Base-by-base conservation (phyloP, 2,888 invertebrate species). In the Xestia rhomboidea region DNA sequence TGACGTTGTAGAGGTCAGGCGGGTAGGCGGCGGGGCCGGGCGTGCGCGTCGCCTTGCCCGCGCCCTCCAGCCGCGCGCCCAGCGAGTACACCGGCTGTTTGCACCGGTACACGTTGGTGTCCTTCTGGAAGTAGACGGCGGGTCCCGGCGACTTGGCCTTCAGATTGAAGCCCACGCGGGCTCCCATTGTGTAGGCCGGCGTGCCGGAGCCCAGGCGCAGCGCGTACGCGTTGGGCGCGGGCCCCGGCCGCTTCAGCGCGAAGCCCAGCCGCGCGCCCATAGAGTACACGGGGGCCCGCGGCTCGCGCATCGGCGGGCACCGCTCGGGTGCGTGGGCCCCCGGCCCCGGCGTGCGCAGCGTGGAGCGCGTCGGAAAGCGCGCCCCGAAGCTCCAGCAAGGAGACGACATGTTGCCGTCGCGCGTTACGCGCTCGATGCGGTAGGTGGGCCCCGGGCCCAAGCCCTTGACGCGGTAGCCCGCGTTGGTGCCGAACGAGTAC, bases 211-310 rank as follows among this genome's bases (percentile, higher is more conserved):
- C 97, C 79, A 92, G 18, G 11, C 90, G 92, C 73, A 95, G 85
- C 57, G 93, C 93, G 91, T 98, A 98, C 60, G 97, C 97, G 90
- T 97, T 97, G 44, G 98, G 97, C 38, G 97, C 98, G 1, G 98
- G 98, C 0, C 96, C 96, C 79, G 91, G 71, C 89, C 94, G 89
- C 97, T 95, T 77, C 92, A 95, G 89, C 92, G 96, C 83, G 88
- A 90, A 92, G 71, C 94, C 96, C 46, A 95, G 93, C 80, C 97
- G 95, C 44, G 94, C 93, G 62, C 97, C 96, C 91, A 98, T 97
- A 0, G 97, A 96, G 92, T 97, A 98, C 13, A 95, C 93, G 6
- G 98, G 98, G 44, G 97, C 96, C 73, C 97, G 95, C 62, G 93
- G 90, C 51, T 93, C 94, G 70, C 97, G 97, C 93, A 97, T 96